These are phyloP conservation scores for Chelidonichthys spinosus DNA, from an alignment of 2,797 vertebrate species.

Conservation along the genomic window DNA sequence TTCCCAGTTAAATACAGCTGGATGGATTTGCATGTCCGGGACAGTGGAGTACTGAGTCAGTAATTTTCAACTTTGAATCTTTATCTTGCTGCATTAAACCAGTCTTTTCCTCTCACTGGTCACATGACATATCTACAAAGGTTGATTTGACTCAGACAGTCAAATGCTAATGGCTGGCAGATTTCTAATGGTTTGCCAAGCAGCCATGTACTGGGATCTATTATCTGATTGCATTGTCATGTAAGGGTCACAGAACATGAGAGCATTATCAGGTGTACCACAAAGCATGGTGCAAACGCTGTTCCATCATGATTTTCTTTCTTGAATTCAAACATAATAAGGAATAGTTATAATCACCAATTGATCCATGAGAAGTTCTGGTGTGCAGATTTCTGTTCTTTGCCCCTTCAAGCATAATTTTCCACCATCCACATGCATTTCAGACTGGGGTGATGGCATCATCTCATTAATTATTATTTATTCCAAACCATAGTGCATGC, in stretches of 20 bases:
- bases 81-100: slow-evolving; percentile 56
- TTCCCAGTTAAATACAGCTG: slow-evolving; percentile 76
- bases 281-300: neutral
- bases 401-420: neutral
- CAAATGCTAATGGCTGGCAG: neutral
- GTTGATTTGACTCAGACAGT: neutral
- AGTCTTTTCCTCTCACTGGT: slow-evolving; percentile 22
- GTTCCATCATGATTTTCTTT: neutral
- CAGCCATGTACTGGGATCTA: neutral
- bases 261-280: neutral
- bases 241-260: neutral
- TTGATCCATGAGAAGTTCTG: neutral
- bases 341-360: neutral
- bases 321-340: neutral
- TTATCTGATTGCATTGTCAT: slow-evolving; percentile 13
- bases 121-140: slow-evolving; percentile 2
- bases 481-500: neutral
- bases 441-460: neutral
- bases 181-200: neutral
- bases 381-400: neutral
- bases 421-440: neutral
- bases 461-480: neutral
- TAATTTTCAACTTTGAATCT: slow-evolving; percentile 73
- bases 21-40: slow-evolving; percentile 74
- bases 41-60: slow-evolving; percentile 36